Conservation (phyloP, 2,113 vertebrate genomes). For the Zosterops japonicus region DNA sequence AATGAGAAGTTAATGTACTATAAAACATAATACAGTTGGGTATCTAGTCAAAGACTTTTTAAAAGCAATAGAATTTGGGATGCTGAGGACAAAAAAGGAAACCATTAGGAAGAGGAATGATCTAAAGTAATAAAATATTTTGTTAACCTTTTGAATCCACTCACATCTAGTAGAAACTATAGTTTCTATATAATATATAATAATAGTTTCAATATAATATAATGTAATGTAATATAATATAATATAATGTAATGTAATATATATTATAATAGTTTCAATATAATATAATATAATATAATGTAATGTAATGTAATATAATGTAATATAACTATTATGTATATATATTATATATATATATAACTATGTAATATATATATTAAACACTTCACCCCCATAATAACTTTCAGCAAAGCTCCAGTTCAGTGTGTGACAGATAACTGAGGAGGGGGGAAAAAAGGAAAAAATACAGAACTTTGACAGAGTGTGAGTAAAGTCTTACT, state of each 20-base stretch:
- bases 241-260: no score
- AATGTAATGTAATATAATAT: no score
- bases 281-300: no score
- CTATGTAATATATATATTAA: not conserved
- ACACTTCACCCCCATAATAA: not conserved
- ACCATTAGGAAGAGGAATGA: not conserved
- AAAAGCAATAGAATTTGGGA: not conserved
- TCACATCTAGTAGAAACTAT: not conserved
- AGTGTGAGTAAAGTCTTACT: not conserved
- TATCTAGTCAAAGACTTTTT: not conserved
- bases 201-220: no score
- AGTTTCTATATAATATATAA: no score
- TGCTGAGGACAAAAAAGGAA: not conserved
- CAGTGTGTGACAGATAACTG: not conserved
- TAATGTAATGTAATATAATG: no score
- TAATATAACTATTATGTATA: no score
- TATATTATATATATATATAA: no score
- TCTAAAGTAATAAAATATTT: not conserved
- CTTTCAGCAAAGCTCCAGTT: not conserved
- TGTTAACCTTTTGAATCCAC: not conserved
- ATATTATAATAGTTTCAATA: no score
- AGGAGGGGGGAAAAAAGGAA: accelerated
- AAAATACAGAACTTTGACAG: not conserved
- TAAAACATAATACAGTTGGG: not conserved
- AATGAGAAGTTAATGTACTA: not conserved